Evolutionary conservation across 2,113 vertebrate genomes (phyloP).

Genomic region (Dendropsophus ebraccatus): DNA sequence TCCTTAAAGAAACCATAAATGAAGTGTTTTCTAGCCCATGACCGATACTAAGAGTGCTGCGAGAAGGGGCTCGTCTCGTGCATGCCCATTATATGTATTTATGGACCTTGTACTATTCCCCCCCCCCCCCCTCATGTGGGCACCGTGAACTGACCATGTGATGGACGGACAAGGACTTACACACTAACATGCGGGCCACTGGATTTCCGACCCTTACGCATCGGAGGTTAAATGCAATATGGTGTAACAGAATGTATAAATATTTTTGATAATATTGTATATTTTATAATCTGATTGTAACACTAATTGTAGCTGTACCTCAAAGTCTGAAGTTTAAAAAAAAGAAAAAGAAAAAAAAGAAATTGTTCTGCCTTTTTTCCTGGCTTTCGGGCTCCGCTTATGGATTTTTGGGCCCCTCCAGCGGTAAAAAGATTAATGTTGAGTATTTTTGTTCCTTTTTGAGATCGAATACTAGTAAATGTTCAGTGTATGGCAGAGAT

Average conservation of each 20-base stretch:
- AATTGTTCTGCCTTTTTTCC: neutral
- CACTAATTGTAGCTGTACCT: conserved; percentile 81
- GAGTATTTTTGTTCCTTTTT: neutral
- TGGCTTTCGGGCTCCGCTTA: conserved; percentile 64
- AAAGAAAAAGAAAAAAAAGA: neutral
- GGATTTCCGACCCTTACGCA: conserved; percentile 73
- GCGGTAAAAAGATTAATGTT: conserved; percentile 40
- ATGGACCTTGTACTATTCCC: conserved; percentile 69
- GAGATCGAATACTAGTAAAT: conserved; percentile 35
- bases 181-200: conserved; percentile 68
- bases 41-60: too few relatives aligned
- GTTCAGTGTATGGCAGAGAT: conserved; percentile 21
- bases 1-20: too few relatives aligned
- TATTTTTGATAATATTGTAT: conserved; percentile 83
- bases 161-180: conserved; percentile 65
- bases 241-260: conserved; percentile 79
- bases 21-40: too few relatives aligned
- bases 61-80: conserved; percentile 63
- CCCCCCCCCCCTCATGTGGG: conserved; percentile 22
- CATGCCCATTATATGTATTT: conserved; percentile 76
- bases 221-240: conserved; percentile 77
- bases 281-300: conserved; percentile 78
- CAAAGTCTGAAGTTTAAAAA: conserved; percentile 68
- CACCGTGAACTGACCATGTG: conserved; percentile 71
- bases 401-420: conserved; percentile 54